phyloP scores from a whole-genome alignment of 2,113 vertebrate species.

The Hemicordylus capensis region DNA sequence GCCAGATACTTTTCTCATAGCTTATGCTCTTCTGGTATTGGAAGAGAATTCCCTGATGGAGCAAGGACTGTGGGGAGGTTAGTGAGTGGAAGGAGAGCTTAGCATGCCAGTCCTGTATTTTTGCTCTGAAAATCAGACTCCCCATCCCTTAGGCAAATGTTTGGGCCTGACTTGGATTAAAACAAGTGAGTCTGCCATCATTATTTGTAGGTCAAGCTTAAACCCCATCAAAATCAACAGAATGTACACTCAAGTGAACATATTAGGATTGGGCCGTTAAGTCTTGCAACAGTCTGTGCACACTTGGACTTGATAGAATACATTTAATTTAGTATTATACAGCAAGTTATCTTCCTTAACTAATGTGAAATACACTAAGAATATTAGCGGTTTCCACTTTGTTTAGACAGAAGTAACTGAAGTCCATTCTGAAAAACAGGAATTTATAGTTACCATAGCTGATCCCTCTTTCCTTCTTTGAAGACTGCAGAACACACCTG shows the following conservation, averaged over 20 bases:
- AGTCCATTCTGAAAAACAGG: slow-evolving; percentile 71
- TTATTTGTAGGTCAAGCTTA: background rate
- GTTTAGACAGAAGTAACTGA: slow-evolving; percentile 64
- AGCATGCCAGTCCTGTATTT: background rate
- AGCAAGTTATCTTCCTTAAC: slow-evolving; percentile 69
- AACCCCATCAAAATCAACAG: slow-evolving; percentile 1
- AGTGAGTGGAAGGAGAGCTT: background rate
- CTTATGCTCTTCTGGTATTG: background rate
- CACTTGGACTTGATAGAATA: slow-evolving; percentile 75
- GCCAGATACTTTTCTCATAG: background rate
- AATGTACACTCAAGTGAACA: slow-evolving; percentile 1
- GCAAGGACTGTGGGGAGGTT: background rate
- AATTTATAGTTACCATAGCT: slow-evolving; percentile 71
- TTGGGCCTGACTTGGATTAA: background rate
- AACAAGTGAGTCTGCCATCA: background rate
- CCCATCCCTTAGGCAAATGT: background rate
- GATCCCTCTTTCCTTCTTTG: slow-evolving; percentile 76
- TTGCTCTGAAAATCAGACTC: background rate
- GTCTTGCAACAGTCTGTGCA: slow-evolving; percentile 69
- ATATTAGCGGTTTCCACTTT: slow-evolving; percentile 68
- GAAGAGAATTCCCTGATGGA: background rate
- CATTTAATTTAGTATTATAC: slow-evolving; percentile 75
- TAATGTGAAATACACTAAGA: slow-evolving; percentile 72
- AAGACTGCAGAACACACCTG: slow-evolving; percentile 74
- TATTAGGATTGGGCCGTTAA: slow-evolving; percentile 37